phyloP scores from a whole-genome alignment of 2,888 invertebrate species.

The Ophion obscuratus region DNA sequence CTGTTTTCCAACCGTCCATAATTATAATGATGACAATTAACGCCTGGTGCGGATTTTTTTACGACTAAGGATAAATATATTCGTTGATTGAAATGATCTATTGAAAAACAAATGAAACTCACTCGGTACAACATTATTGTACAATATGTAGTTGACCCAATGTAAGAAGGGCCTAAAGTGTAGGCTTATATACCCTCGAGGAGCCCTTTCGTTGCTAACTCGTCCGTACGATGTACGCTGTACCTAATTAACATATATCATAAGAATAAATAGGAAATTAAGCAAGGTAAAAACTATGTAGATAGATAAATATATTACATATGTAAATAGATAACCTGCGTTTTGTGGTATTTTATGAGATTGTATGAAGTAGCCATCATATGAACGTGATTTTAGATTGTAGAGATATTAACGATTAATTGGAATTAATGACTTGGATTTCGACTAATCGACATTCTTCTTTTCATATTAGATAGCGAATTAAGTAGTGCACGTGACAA shows the following conservation, averaged over 20 bases:
- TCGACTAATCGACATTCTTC: constrained; percentile 14
- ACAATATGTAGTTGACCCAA: not conserved
- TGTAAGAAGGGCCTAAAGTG: not conserved
- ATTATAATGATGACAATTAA: constrained; percentile 59
- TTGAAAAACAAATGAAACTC: not conserved
- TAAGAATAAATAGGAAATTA: not conserved
- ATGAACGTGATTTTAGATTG: not conserved
- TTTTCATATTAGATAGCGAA: constrained; percentile 63
- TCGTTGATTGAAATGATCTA: constrained; percentile 33
- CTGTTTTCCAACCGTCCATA: constrained; percentile 64
- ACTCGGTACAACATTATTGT: constrained; percentile 4
- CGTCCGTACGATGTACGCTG: not conserved
- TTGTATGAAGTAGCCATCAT: constrained; percentile 14
- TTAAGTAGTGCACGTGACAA: constrained; percentile 73
- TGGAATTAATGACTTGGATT: constrained; percentile 35
- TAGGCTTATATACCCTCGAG: not conserved
- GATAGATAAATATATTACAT: constrained; percentile 25
- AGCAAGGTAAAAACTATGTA: not conserved
- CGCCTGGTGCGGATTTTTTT: constrained; percentile 65
- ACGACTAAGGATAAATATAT: constrained; percentile 42
- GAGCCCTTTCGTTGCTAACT: not conserved
- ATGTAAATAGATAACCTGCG: constrained; percentile 33
- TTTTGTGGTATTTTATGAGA: constrained; percentile 36
- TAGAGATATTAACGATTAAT: not conserved
- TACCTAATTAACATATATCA: not conserved